phyloP scores from a whole-genome alignment of 2,888 invertebrate genomes.

The Steromphala cineraria region DNA sequence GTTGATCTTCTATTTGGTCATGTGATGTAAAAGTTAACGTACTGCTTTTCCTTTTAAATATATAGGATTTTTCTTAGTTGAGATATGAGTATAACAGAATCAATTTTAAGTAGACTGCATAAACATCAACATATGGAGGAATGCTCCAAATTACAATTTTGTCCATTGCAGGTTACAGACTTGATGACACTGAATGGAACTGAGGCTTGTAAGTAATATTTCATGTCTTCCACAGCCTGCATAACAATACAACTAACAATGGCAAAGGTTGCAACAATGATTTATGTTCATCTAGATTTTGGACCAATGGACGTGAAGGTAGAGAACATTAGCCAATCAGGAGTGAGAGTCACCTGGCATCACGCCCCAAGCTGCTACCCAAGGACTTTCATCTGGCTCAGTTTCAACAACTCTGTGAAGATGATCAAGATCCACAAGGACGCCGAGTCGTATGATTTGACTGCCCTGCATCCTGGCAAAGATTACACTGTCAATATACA shows the following conservation, averaged over 20 bases:
- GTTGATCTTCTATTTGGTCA: too few species aligned
- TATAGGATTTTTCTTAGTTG: too few species aligned
- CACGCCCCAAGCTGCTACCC: conserved; percentile 31
- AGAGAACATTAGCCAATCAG: neutral
- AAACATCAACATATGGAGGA: too few species aligned
- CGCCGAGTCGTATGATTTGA: conserved; percentile 26
- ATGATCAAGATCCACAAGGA: conserved; percentile 30
- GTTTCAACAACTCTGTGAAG: neutral
- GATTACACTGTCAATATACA: conserved; percentile 28
- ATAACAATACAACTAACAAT: too few species aligned
- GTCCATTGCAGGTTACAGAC: neutral
- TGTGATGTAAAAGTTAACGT: too few species aligned
- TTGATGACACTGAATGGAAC: conserved; percentile 10
- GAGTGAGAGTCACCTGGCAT: conserved; percentile 29
- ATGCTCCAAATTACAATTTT: too few species aligned
- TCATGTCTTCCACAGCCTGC: too few species aligned
- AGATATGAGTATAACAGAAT: too few species aligned
- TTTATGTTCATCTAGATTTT: conserved; percentile 9
- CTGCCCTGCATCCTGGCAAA: conserved; percentile 19
- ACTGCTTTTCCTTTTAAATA: too few species aligned
- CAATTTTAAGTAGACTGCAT: too few species aligned
- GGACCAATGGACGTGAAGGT: conserved; percentile 29
- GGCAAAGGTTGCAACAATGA: too few species aligned
- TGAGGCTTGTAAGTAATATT: neutral
- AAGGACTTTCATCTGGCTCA: conserved; percentile 30